Evolutionary conservation across 2,888 invertebrate genomes (phyloP).

Genomic region (Pyrgus malvae): DNA sequence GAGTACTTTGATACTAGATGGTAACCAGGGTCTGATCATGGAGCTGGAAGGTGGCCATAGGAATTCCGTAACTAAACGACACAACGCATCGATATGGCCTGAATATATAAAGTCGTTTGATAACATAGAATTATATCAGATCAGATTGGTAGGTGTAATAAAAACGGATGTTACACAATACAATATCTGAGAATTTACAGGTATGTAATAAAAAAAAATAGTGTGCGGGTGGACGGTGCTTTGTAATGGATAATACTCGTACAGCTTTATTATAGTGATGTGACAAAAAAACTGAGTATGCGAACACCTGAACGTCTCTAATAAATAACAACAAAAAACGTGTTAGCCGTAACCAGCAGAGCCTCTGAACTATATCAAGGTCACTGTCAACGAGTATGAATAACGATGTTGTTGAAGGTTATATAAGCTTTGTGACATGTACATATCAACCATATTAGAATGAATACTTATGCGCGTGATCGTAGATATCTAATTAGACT

Average conservation of each 20-base stretch:
- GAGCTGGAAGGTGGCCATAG: too few species aligned
- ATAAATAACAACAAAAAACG: conserved; percentile 51
- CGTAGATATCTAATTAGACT: too few species aligned
- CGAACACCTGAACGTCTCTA: conserved; percentile 46
- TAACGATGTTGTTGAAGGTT: conserved; percentile 20
- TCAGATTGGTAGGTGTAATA: too few species aligned
- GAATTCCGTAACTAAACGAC: too few species aligned
- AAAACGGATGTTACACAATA: too few species aligned
- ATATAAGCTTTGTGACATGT: background rate
- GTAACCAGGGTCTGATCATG: too few species aligned
- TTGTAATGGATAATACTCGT: background rate
- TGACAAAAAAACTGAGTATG: conserved; percentile 56
- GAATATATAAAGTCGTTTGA: too few species aligned
- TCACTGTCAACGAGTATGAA: conserved; percentile 33
- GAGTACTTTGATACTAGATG: too few species aligned
- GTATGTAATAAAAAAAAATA: conserved; percentile 1
- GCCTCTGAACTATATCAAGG: conserved; percentile 72
- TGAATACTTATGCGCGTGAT: too few species aligned
- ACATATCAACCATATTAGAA: background rate
- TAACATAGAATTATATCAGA: too few species aligned
- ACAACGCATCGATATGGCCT: too few species aligned
- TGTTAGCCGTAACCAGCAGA: conserved; percentile 40
- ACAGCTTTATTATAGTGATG: conserved; percentile 29
- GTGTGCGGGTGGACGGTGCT: background rate
- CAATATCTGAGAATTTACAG: too few species aligned